Percentiles rank a stretch among this genome's conserved stretches.
Conservation (phyloP, 2,113 vertebrate species). For the Heterotilapia buettikoferi region DNA sequence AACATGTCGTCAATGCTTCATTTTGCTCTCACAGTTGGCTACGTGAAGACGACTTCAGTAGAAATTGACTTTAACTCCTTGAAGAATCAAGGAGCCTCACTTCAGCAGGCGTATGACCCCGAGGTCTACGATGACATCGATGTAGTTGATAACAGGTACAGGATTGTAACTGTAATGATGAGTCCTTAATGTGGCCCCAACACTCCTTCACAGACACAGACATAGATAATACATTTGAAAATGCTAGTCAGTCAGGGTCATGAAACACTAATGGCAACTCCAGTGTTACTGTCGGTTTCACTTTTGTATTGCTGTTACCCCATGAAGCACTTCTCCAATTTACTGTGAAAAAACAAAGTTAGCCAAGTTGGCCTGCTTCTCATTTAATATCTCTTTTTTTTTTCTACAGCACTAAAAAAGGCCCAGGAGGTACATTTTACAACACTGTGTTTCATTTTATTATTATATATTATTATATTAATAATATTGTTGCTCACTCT, state of each 20-base stretch:
- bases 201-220: neutral
- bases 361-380: neutral
- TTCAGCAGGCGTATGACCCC: slow-evolving; percentile 56
- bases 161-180: neutral
- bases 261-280: neutral
- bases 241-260: neutral
- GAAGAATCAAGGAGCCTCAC: slow-evolving; percentile 52
- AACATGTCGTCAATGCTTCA: neutral
- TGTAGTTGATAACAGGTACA: slow-evolving; percentile 69
- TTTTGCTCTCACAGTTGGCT: slow-evolving; percentile 76
- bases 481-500: neutral
- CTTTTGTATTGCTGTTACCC: neutral
- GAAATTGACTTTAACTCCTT: slow-evolving; percentile 85
- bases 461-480: neutral
- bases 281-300: neutral
- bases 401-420: slow-evolving; percentile 59
- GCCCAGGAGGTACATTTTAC: slow-evolving; percentile 70
- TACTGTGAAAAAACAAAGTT: neutral
- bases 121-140: slow-evolving; percentile 91
- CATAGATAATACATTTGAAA: neutral
- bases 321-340: neutral
- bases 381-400: neutral
- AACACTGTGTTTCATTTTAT: neutral
- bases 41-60: slow-evolving; percentile 85
- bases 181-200: neutral